Evolutionary conservation across 2,797 vertebrate species (phyloP).

Genomic region (Centroberyx gerrardi): DNA sequence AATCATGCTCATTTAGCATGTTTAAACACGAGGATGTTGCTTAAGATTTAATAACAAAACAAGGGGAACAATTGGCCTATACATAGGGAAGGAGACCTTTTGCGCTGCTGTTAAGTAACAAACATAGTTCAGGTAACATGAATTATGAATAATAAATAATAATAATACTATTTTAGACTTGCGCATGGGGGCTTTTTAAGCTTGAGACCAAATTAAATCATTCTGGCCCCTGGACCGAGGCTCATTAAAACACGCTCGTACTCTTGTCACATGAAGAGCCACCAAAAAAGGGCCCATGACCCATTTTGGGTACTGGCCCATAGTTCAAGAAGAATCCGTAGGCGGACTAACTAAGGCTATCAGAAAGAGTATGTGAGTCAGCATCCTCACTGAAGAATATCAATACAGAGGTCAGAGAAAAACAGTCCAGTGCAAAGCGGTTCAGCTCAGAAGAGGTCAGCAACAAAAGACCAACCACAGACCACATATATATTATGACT

Average conservation of each 20-base stretch:
- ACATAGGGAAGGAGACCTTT: neutral
- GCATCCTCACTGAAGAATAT: conserved; percentile 18
- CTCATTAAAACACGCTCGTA: conserved; percentile 44
- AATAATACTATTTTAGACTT: conserved; percentile 14
- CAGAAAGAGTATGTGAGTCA: conserved; percentile 31
- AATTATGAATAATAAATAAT: neutral
- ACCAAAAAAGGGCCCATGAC: conserved; percentile 53
- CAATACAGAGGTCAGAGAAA: conserved; percentile 18
- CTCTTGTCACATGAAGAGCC: conserved; percentile 49
- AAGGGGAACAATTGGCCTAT: conserved; percentile 17
- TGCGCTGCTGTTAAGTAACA: conserved; percentile 14
- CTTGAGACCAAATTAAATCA: conserved; percentile 52
- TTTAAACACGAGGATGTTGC: conserved; percentile 46
- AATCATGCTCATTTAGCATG: conserved; percentile 67
- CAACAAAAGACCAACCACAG: conserved; percentile 6
- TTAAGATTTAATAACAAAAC: conserved; percentile 40
- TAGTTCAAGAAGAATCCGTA: conserved; percentile 45
- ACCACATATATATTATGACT: neutral
- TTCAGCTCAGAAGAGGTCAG: conserved; percentile 3
- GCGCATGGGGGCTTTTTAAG: conserved; percentile 39
- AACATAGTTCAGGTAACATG: neutral
- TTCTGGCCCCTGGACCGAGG: conserved; percentile 45
- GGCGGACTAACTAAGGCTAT: conserved; percentile 12
- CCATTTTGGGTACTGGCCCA: conserved; percentile 45
- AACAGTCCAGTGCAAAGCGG: conserved; percentile 8